Evolutionary conservation across 2,888 invertebrate genomes (phyloP).

Genomic region (Apodemia duryi): DNA sequence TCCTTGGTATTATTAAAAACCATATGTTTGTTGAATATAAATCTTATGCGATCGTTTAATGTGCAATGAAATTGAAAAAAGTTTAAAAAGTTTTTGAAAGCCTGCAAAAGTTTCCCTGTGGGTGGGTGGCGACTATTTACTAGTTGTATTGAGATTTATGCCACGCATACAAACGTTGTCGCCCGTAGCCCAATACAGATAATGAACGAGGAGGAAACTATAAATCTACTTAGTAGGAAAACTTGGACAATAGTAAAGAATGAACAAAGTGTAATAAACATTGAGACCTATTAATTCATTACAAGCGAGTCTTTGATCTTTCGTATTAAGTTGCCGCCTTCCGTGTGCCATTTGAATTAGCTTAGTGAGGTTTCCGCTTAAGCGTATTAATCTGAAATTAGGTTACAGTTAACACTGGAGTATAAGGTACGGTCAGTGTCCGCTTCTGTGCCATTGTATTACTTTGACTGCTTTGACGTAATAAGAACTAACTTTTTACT

Average conservation of each 20-base stretch:
- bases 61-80: conserved; percentile 31
- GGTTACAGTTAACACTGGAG: conserved; percentile 71
- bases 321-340: conserved; percentile 48
- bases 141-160: conserved; percentile 77
- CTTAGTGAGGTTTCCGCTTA: conserved; percentile 78
- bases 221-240: conserved; percentile 73
- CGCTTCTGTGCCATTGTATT: conserved; percentile 36
- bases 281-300: conserved; percentile 54
- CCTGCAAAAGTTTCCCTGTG: conserved; percentile 53
- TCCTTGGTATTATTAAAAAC: no score
- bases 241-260: conserved; percentile 68
- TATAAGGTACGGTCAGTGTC: conserved; percentile 68
- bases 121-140: conserved; percentile 47
- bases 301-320: conserved; percentile 37
- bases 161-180: conserved; percentile 42
- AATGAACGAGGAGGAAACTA: conserved; percentile 78
- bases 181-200: conserved; percentile 63
- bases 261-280: conserved; percentile 60
- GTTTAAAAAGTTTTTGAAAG: conserved; percentile 51
- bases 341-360: conserved; percentile 68
- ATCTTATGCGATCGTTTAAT: neutral
- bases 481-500: neutral
- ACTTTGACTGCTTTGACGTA: conserved; percentile 18
- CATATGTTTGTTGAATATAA: no score
- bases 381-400: conserved; percentile 78